Evolutionary conservation across 2,888 invertebrate species (phyloP).

Genomic region (Amiota communis): DNA sequence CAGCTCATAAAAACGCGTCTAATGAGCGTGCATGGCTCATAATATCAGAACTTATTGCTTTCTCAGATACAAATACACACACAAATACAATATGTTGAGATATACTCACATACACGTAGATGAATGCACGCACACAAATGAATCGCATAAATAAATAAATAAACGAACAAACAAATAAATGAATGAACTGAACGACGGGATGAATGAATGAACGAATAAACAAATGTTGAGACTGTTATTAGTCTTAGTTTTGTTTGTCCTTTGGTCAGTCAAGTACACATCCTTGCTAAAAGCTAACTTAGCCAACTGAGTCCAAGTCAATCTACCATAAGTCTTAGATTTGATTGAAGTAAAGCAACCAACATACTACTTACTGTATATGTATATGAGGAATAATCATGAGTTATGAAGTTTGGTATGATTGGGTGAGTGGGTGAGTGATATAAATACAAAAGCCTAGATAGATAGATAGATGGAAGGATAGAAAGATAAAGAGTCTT

Average conservation of each 20-base stretch:
- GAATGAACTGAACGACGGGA: no score
- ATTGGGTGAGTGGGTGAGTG: neutral
- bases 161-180: neutral
- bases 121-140: neutral
- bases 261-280: neutral
- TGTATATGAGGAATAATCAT: neutral
- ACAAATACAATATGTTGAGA: no score
- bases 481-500: neutral
- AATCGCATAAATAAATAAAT: constrained; percentile 7
- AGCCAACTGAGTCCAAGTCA: neutral
- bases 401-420: neutral
- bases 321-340: neutral
- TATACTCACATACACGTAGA: no score
- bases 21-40: constrained; percentile 5
- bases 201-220: neutral
- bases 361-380: neutral
- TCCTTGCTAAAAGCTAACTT: neutral
- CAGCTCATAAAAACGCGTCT: neutral
- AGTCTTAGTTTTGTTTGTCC: neutral
- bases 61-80: constrained; percentile 2
- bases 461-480: neutral
- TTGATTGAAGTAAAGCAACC: constrained; percentile 5
- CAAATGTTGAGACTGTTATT: constrained; percentile 6
- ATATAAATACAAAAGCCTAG: neutral
- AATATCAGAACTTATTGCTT: constrained; percentile 1